Conservation (phyloP, 2,797 vertebrate genomes). For the Clarias pachynema region DNA sequence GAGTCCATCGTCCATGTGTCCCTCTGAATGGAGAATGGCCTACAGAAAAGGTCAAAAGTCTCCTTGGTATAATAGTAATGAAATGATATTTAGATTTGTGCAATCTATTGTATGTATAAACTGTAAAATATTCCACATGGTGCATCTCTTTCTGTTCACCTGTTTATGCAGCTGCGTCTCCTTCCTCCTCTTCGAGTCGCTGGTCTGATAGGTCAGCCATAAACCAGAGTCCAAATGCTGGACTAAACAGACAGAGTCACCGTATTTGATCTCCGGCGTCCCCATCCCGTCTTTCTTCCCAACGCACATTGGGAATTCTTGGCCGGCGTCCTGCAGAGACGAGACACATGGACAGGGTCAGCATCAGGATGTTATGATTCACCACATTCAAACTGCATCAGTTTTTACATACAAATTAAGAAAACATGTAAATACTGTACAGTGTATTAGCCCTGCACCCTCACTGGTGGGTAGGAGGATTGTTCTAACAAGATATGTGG, state of each 20-base stretch:
- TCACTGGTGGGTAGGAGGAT: too few species aligned
- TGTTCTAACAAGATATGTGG: too few species aligned
- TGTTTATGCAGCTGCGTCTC: conserved; percentile 82
- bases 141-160: conserved; percentile 67
- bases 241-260: conserved; percentile 91
- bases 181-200: conserved; percentile 82
- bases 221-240: conserved; percentile 89
- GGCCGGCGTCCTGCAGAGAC: conserved; percentile 32
- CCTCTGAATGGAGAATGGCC: conserved; percentile 93
- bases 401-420: neutral
- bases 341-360: neutral
- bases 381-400: too few species aligned
- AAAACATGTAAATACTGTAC: neutral
- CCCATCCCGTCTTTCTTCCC: conserved; percentile 88
- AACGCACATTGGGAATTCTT: conserved; percentile 83
- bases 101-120: neutral
- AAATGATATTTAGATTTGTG: neutral
- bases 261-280: conserved; percentile 91
- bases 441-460: too few species aligned
- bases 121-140: neutral
- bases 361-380: neutral
- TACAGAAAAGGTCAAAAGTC: conserved; percentile 56
- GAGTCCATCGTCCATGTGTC: conserved; percentile 96
- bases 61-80: neutral
- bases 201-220: conserved; percentile 91